Base-by-base conservation (phyloP, 1,140 invertebrate species). In the Dolichoris vasculosae region DNA sequence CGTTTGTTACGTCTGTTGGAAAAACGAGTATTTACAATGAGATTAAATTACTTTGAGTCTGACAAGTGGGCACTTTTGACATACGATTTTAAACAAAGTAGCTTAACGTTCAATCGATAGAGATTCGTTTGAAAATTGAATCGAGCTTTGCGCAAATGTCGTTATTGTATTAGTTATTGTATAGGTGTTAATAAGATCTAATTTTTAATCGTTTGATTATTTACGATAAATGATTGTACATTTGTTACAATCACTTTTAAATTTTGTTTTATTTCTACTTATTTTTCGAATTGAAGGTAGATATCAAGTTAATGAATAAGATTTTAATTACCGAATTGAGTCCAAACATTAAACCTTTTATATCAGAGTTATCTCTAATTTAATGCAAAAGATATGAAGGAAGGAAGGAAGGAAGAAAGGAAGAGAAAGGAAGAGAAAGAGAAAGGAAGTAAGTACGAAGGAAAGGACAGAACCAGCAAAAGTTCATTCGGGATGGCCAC, bases 361-460 rank as follows among this genome's bases (percentile, higher is more conserved):
- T 3, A 35, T 67, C 8, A 67, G 13, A 40, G 30, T 43, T 43
- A 43, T 43, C 1, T 43, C 40, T 73, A 43, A 73, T 73, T 73
- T 17, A 43, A 43, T 9, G 40, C 15, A 59, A 6, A 59, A 59
- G 3, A 9, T 59, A 26, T 46, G 23, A n/a, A 46, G 30, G 30
- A 38, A 78, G 76, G 32, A 26, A 59, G 32, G 43, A 38, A 38
- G 32, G 13, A 20, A 69, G 67, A 6, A 69, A 69, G 32, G 32
- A 69, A 75, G 73, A 75, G 55, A 3, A 35, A 80, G 77, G 46
- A 46, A 77, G 76, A 26, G n/a, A 77, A 11, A 23, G 46, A 51
- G 15, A 26, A 9, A 43, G 30, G 30, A 55, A 78, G 76, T 15
- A 26, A 59, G 32, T n/a, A 55, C 9, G 7, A 69, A 20, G 30